A percentile compares a stretch with the other conserved stretches of the same genome.
These are phyloP conservation scores for Philonicus albiceps DNA, from an alignment of 2,888 invertebrate species.

Conservation along the genomic window DNA sequence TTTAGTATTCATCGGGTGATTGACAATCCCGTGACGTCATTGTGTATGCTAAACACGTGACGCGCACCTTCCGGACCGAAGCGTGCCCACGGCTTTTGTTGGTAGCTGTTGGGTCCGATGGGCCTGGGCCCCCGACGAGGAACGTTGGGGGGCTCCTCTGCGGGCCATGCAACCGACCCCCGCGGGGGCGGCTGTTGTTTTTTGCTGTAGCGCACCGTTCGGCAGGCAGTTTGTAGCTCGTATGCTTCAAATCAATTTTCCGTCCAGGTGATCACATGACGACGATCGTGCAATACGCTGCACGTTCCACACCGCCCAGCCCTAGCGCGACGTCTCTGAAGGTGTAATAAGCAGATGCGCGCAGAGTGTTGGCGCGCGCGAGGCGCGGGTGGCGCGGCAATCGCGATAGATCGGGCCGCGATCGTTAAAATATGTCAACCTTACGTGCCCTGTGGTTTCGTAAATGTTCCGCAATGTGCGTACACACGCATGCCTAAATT, in stretches of 20 bases:
- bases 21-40: constrained; percentile 51
- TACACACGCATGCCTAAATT: constrained; percentile 22
- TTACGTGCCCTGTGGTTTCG: constrained; percentile 40
- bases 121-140: background rate
- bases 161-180: background rate
- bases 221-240: constrained; percentile 10
- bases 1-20: constrained; percentile 48
- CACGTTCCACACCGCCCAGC: constrained; percentile 38
- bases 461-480: constrained; percentile 37
- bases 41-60: constrained; percentile 50
- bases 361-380: background rate
- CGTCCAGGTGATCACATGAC: constrained; percentile 47
- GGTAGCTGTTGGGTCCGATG: background rate
- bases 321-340: constrained; percentile 25
- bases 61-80: constrained; percentile 51
- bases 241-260: constrained; percentile 47
- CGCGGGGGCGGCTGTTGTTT: background rate
- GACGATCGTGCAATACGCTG: constrained; percentile 47
- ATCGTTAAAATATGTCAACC: constrained; percentile 44
- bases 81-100: constrained; percentile 49
- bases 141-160: background rate
- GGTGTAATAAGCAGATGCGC: constrained; percentile 37
- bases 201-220: background rate
- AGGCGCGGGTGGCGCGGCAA: background rate
- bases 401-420: constrained; percentile 4